Conservation (phyloP, 2,888 invertebrate species). For the Drosophila merina region DNA sequence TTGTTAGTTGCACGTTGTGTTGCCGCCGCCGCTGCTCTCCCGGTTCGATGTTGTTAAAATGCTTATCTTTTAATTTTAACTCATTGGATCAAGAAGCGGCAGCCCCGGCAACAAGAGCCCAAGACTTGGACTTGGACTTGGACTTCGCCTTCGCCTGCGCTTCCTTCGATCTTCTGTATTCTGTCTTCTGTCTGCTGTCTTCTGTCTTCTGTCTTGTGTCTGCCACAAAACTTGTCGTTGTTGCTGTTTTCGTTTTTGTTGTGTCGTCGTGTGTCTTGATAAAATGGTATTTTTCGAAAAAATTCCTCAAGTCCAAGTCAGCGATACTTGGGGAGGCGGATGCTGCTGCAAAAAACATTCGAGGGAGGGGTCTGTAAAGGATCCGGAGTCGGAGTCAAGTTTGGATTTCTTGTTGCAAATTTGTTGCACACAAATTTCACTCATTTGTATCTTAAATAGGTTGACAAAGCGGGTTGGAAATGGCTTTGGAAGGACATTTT, state of each 20-base stretch:
- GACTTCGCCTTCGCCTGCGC: constrained; percentile 9
- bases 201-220: constrained; percentile 22
- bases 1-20: constrained; percentile 76
- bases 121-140: constrained; percentile 26
- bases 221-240: constrained; percentile 68
- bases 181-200: constrained; percentile 32
- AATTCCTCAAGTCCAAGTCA: constrained; percentile 78
- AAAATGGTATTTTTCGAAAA: constrained; percentile 79
- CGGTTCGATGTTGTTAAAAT: constrained; percentile 81
- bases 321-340: constrained; percentile 39
- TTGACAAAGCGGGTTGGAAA: constrained; percentile 11
- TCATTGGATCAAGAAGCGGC: constrained; percentile 77
- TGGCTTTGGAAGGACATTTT: too few species aligned
- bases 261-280: constrained; percentile 77
- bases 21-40: constrained; percentile 36
- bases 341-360: constrained; percentile 15
- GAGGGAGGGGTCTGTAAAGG: background rate
- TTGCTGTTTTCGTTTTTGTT: constrained; percentile 31
- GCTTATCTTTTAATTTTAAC: constrained; percentile 83
- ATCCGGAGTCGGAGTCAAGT: constrained; percentile 56
- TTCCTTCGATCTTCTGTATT: constrained; percentile 26
- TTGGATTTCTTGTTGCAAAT: constrained; percentile 65
- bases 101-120: constrained; percentile 58
- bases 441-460: constrained; percentile 52
- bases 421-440: constrained; percentile 72